phyloP scores from a whole-genome alignment of 1,140 invertebrate species.

The Drosophila willistoni region DNA sequence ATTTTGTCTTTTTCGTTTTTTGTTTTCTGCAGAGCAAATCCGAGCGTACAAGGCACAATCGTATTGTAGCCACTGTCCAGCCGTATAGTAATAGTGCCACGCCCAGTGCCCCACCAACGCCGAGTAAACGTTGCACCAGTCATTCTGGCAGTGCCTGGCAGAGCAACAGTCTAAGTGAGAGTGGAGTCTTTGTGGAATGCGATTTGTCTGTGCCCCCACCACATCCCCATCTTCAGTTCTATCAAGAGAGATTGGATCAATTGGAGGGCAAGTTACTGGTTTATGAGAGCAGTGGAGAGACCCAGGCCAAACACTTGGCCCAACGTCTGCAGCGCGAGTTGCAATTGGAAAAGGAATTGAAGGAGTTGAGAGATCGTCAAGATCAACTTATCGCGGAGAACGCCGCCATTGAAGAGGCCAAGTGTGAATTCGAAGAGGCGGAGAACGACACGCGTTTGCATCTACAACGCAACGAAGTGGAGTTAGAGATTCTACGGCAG shows the following conservation, averaged over 20 bases:
- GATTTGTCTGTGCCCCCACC: constrained; percentile 72
- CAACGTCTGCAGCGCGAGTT: constrained; percentile 85
- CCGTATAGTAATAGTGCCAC: constrained; percentile 76
- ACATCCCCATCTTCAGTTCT: constrained; percentile 85
- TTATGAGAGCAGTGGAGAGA: constrained; percentile 86
- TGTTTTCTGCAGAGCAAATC: constrained; percentile 33
- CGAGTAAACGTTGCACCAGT: constrained; percentile 49
- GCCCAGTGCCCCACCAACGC: constrained; percentile 60
- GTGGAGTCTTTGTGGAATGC: constrained; percentile 86
- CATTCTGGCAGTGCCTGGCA: constrained; percentile 57
- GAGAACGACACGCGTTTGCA: constrained; percentile 88
- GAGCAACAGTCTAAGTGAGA: constrained; percentile 85
- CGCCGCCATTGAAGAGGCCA: constrained; percentile 86
- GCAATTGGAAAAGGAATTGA: constrained; percentile 84
- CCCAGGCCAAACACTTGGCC: constrained; percentile 85
- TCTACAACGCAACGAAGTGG: constrained; percentile 85
- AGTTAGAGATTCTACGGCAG: constrained; percentile 78
- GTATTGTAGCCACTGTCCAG: constrained; percentile 80
- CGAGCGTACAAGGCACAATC: constrained; percentile 44
- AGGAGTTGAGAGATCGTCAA: constrained; percentile 85
- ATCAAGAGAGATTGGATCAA: constrained; percentile 85
- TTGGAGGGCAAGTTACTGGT: constrained; percentile 85
- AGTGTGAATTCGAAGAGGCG: constrained; percentile 88
- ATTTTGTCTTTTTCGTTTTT: constrained; percentile 42
- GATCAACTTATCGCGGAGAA: constrained; percentile 85